Evolutionary conservation across 2,888 invertebrate genomes (phyloP), one percentile per base, ranked within the genome.

Genomic region (Orchesellides sinensis): DNA sequence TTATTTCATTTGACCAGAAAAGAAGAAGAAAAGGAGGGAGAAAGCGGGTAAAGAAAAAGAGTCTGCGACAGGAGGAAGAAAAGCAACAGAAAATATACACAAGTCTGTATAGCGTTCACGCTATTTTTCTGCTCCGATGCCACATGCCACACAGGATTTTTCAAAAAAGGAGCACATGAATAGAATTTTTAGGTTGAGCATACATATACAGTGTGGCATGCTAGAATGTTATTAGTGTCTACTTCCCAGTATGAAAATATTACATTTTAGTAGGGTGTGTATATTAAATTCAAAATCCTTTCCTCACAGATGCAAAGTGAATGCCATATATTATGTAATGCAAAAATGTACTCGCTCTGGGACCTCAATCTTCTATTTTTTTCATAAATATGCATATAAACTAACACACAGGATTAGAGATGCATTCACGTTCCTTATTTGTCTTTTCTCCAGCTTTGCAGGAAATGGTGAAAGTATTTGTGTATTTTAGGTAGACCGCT

Each of bases 331-430:
- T n/a, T n/a, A n/a, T n/a, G n/a, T n/a, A n/a, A n/a, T n/a, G n/a
- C n/a, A n/a, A n/a, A n/a, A n/a, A n/a, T n/a, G n/a, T n/a, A n/a
- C n/a, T n/a, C n/a, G n/a, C n/a, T n/a, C n/a, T n/a, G n/a, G n/a
- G n/a, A n/a, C n/a, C n/a, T n/a, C n/a, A n/a, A n/a, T n/a, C n/a
- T n/a, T n/a, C n/a, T n/a, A n/a, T n/a, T 52, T 52, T 25, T 21
- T 49, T 66, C 66, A 66, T 66, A 66, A 66, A 66, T 66, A 66
- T 66, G 66, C 66, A 66, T 66, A 47, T 66, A 45, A 27, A 35
- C 63, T 35, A 17, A 56, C 56, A 12, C 17, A 52, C 52, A 52
- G 52, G 52, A 52, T 52, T 52, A 52, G 17, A 40, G 40, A 40
- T 40, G 40, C 40, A 52, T 52, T 52, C 52, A 4, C 17, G 12